Evolutionary conservation across 2,113 vertebrate genomes (phyloP), one percentile per base, ranked within the genome.

Genomic region (Elephantulus edwardii): DNA sequence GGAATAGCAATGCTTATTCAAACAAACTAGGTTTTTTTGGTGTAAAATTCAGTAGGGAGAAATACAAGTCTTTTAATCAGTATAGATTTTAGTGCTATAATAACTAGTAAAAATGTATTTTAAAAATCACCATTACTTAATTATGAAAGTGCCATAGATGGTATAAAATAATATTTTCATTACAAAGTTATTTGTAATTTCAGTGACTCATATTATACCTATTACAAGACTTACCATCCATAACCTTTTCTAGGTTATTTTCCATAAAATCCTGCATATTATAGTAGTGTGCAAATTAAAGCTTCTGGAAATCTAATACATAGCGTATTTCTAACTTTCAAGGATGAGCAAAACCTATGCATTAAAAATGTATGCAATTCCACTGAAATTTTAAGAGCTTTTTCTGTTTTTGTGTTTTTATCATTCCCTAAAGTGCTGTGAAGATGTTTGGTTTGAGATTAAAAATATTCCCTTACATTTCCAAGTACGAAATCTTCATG

Each of bases 341-440:
- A 82, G 66, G 66, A 83, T 88, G 70, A 86, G 87, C 66, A 93
- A 94, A 95, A 89, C 38, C 78, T 74, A 54, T 92, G n/a, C 56
- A 95, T 93, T 95, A 94, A 95, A 92, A 93, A 93, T 94, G 4
- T 44, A 95, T 95, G 81, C 24, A 78, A 85, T 93, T 92, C 74
- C 56, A 92, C 76, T 86, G 46, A 83, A 91, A 92, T 86, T 94
- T 94, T 95, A 95, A 94, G 83, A 68, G 66, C 46, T 74, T 96
- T 95, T 91, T 91, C 68, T 85, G 91, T 92, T 60, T 93, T 86
- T 14, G 30, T 95, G 22, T 92, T 91, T 95, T 94, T 91, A 85
- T 91, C 85, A 93, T 95, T 96, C 89, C 90, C 87, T 2, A 89
- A 93, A 80, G 74, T 92, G 7, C 78, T 91, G 44, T 94, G 82